A percentile compares a stretch with the other conserved stretches of the same genome.
These are phyloP conservation scores for Poecilia picta DNA, from an alignment of 2,797 vertebrate genomes.

Conservation along the genomic window DNA sequence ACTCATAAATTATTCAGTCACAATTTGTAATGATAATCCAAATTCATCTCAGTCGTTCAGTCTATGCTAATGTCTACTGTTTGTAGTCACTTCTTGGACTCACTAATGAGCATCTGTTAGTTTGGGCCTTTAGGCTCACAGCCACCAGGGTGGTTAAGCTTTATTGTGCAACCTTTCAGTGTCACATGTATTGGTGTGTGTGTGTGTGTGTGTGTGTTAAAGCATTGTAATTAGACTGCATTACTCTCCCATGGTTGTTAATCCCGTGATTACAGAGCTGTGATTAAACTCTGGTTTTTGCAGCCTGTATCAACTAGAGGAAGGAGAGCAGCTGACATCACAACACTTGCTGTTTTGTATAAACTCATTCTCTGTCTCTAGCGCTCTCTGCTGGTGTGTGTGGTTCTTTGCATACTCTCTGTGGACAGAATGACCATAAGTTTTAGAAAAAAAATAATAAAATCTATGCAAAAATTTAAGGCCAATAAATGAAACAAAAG, in stretches of 20 bases:
- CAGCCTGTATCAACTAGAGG: slow-evolving; percentile 48
- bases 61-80: slow-evolving; percentile 1
- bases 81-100: slow-evolving; percentile 26
- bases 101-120: slow-evolving; percentile 60
- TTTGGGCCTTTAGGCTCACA: slow-evolving; percentile 34
- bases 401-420: background rate
- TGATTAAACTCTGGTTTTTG: slow-evolving; percentile 71
- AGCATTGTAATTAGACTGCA: slow-evolving; percentile 63
- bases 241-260: slow-evolving; percentile 66
- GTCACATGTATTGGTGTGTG: slow-evolving; percentile 18
- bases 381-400: slow-evolving; percentile 62
- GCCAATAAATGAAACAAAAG: background rate
- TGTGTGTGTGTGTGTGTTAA: slow-evolving; percentile 25
- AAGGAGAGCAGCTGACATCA: slow-evolving; percentile 51
- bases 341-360: slow-evolving; percentile 24
- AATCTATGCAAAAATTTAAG: background rate
- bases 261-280: slow-evolving; percentile 72
- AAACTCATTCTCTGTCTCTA: slow-evolving; percentile 35
- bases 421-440: background rate
- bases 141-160: slow-evolving; percentile 22
- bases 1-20: slow-evolving; percentile 39
- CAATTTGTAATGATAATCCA: slow-evolving; percentile 14
- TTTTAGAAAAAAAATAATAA: background rate
- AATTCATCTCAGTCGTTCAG: background rate
- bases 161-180: slow-evolving; percentile 18